Evolutionary conservation across 2,888 invertebrate species (phyloP).

Genomic region (Conus canariensis): DNA sequence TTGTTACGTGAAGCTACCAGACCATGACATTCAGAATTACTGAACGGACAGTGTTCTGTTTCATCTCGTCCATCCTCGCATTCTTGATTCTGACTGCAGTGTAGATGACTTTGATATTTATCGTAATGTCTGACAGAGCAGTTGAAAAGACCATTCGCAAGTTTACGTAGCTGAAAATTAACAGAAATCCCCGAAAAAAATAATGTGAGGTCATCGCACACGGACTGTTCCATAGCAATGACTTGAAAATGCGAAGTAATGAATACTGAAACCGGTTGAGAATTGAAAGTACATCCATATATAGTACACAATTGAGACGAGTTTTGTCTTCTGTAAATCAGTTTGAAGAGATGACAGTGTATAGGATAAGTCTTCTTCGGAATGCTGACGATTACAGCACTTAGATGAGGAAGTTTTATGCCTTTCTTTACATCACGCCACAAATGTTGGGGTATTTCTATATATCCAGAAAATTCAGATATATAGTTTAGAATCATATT

Average conservation of each 20-base stretch:
- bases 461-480: neutral
- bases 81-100: slow-evolving; percentile 17
- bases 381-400: neutral
- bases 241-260: neutral
- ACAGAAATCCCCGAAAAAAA: neutral
- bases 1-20: neutral
- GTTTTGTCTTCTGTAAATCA: neutral
- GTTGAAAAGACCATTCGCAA: slow-evolving; percentile 2
- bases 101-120: slow-evolving; percentile 5
- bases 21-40: neutral
- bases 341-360: neutral
- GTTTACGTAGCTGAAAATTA: neutral
- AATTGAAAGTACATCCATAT: neutral
- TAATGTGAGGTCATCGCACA: neutral
- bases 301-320: neutral
- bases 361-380: neutral
- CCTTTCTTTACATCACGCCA: too few relatives aligned
- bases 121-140: slow-evolving; percentile 24
- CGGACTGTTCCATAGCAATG: neutral
- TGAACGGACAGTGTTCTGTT: slow-evolving; percentile 22
- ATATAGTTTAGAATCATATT: neutral
- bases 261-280: neutral
- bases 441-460: neutral
- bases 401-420: too few relatives aligned
- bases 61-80: slow-evolving; percentile 34